phyloP scores from a whole-genome alignment of 2,113 vertebrate species.

The Kryptolebias marmoratus region DNA sequence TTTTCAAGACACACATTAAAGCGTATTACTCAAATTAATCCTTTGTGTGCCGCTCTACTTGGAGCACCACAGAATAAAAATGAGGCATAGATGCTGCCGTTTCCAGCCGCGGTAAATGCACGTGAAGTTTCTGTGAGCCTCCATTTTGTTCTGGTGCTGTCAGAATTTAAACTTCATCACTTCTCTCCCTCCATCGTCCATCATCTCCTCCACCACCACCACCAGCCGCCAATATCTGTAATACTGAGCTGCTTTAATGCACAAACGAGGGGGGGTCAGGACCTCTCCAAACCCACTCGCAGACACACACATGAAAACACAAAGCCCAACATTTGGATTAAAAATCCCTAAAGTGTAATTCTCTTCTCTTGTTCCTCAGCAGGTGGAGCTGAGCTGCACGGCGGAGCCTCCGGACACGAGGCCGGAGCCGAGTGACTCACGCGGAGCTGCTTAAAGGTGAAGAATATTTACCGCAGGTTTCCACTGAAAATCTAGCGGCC shows the following conservation, averaged over 20 bases:
- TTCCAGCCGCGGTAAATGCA: not conserved
- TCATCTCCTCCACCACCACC: not conserved
- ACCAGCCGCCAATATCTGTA: too few species aligned
- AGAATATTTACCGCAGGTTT: not conserved
- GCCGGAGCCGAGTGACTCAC: not conserved
- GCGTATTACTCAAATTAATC: too few species aligned
- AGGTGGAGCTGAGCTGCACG: constrained; percentile 13
- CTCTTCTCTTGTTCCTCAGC: not conserved
- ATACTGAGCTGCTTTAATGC: too few species aligned
- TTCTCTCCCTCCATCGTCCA: constrained; percentile 14
- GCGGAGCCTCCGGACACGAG: constrained; percentile 24
- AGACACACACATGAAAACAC: constrained; percentile 8
- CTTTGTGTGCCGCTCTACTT: too few species aligned
- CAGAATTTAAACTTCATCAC: constrained; percentile 49
- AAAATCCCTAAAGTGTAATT: constrained; percentile 1
- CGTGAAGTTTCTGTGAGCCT: constrained; percentile 25
- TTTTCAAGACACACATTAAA: too few species aligned
- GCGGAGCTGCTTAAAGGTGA: constrained; percentile 9
- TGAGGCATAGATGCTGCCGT: too few species aligned
- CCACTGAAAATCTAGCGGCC: too few species aligned
- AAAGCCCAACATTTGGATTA: not conserved
- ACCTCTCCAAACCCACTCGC: too few species aligned
- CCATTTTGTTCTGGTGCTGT: constrained; percentile 44
- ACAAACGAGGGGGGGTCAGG: too few species aligned
- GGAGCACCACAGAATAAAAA: too few species aligned